These are phyloP conservation scores for Eonycteris spelaea DNA, from an alignment of 2,113 vertebrate genomes.

Conservation along the genomic window DNA sequence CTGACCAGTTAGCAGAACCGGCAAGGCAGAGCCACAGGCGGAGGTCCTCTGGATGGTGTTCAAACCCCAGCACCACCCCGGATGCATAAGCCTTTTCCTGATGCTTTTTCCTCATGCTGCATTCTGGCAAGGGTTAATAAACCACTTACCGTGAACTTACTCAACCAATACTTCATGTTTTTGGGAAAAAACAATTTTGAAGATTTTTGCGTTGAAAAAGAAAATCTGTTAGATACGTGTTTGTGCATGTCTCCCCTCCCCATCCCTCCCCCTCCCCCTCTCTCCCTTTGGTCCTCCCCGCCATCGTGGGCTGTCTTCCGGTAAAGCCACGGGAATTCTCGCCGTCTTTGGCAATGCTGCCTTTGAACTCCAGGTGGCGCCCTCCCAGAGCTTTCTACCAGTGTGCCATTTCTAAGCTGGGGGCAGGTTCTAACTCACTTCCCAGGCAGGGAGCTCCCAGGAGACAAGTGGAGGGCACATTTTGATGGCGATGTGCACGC, in stretches of 20 bases:
- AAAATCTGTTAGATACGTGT: background rate
- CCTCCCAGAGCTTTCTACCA: background rate
- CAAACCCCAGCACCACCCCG: background rate
- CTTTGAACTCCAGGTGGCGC: conserved; percentile 41
- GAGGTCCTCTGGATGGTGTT: background rate
- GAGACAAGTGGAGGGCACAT: background rate
- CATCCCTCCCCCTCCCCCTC: fast-evolving
- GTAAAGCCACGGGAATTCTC: fast-evolving
- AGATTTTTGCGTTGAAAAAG: background rate
- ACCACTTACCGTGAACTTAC: background rate
- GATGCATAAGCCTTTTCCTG: background rate
- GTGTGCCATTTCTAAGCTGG: background rate
- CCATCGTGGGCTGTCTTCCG: background rate
- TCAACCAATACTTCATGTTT: background rate
- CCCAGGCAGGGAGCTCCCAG: background rate
- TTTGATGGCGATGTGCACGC: background rate
- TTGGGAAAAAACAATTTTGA: background rate
- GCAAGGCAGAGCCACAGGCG: background rate
- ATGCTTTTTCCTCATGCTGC: background rate
- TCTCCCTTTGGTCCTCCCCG: fast-evolving
- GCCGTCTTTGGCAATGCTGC: background rate
- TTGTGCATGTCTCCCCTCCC: background rate
- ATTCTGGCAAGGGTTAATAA: background rate
- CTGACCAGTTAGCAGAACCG: background rate
- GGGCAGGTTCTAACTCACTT: background rate